Percentiles rank a stretch among this genome's conserved stretches.
phyloP scores from a whole-genome alignment of 2,888 invertebrate species.

The Anorthoa munda region DNA sequence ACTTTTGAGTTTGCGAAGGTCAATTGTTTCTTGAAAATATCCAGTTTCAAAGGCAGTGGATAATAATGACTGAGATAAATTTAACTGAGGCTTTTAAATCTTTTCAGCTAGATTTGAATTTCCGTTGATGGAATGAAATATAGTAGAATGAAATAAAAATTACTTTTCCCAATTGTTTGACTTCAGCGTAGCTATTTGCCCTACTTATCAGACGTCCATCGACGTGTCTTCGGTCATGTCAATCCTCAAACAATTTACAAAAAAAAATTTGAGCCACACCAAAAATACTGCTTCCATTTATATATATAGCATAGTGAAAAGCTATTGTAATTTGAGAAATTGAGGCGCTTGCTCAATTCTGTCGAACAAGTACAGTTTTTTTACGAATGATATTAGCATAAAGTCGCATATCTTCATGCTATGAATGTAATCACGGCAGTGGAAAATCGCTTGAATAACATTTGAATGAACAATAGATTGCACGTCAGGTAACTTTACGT shows the following conservation, averaged over 20 bases:
- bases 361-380: conserved; percentile 27
- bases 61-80: not conserved
- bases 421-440: conserved; percentile 45
- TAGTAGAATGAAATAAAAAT: not conserved
- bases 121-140: not conserved
- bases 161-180: not conserved
- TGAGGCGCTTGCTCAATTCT: conserved; percentile 30
- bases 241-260: not conserved
- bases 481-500: conserved; percentile 41
- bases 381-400: conserved; percentile 40
- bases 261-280: not conserved
- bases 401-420: conserved; percentile 58
- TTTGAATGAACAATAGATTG: conserved; percentile 55
- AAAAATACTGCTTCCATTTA: conserved; percentile 10
- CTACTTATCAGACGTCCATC: not conserved
- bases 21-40: not conserved
- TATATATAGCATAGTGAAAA: not conserved
- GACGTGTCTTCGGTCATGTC: not conserved
- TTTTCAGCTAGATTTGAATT: not conserved
- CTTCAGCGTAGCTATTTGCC: not conserved
- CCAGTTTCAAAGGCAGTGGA: not conserved
- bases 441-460: conserved; percentile 60
- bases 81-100: not conserved
- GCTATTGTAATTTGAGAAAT: conserved; percentile 52
- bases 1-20: not conserved